phyloP scores from a whole-genome alignment of 2,888 invertebrate genomes.

The Thymelicus lineola region DNA sequence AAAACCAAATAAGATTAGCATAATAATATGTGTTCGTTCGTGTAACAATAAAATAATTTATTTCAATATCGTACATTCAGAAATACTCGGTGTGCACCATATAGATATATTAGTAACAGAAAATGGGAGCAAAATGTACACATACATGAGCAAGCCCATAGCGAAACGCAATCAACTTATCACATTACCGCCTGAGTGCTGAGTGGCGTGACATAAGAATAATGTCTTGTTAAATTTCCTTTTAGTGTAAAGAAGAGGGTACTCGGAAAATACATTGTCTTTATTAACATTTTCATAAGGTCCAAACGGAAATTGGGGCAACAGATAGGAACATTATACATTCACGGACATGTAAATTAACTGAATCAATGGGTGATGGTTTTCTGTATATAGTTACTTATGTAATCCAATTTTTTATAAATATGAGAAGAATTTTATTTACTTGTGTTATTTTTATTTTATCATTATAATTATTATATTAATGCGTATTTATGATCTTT shows the following conservation, averaged over 20 bases:
- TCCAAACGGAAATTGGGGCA: not conserved
- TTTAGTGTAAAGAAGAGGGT: constrained; percentile 1
- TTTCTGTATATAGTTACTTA: too few species aligned
- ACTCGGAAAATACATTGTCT: not conserved
- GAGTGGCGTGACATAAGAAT: constrained; percentile 3
- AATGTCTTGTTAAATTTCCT: not conserved
- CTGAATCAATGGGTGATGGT: too few species aligned
- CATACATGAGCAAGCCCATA: not conserved
- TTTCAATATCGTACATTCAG: not conserved
- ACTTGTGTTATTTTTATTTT: too few species aligned
- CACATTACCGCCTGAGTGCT: not conserved
- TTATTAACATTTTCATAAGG: not conserved
- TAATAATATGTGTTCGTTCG: too few species aligned
- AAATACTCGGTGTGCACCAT: not conserved
- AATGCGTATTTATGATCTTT: too few species aligned
- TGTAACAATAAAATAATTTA: too few species aligned
- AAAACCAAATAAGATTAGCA: too few species aligned
- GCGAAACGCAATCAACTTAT: constrained; percentile 4
- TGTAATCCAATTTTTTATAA: too few species aligned
- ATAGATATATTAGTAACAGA: not conserved
- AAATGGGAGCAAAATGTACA: constrained; percentile 1
- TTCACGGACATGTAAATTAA: too few species aligned
- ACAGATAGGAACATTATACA: not conserved
- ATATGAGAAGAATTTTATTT: too few species aligned
- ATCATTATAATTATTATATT: too few species aligned